Conservation (phyloP, 2,797 vertebrate genomes). For the Chiroxiphia lanceolata region DNA sequence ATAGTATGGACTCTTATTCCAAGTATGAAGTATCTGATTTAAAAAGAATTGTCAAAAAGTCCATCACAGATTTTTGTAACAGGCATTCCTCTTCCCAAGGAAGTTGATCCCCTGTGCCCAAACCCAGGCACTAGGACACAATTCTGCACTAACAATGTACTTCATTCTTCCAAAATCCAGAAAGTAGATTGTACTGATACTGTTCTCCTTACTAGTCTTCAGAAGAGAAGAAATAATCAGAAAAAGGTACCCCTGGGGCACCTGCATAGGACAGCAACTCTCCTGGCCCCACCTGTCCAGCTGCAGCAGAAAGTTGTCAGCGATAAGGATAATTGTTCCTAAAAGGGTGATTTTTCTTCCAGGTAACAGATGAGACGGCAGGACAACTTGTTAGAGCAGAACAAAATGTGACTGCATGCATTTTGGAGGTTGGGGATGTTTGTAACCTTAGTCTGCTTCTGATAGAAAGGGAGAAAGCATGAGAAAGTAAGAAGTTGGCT, state of each 20-base stretch:
- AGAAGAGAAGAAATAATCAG: background rate
- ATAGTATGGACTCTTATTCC: background rate
- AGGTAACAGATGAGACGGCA: background rate
- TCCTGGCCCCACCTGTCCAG: background rate
- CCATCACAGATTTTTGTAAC: background rate
- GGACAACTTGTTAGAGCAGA: background rate
- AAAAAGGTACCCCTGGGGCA: background rate
- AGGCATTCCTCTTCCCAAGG: background rate
- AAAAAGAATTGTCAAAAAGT: background rate
- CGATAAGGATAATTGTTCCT: background rate
- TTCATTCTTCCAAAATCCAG: background rate
- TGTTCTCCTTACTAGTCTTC: background rate
- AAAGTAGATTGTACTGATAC: background rate
- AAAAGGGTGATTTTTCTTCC: background rate
- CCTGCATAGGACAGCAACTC: background rate
- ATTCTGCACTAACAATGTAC: background rate
- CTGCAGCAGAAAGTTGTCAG: background rate
- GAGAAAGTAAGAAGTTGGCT: background rate
- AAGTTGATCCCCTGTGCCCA: background rate
- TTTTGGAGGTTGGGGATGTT: background rate
- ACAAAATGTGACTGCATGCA: background rate
- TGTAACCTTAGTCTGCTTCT: background rate
- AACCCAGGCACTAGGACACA: background rate
- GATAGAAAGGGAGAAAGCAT: background rate
- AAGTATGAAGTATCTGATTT: background rate